Evolutionary conservation across 2,797 vertebrate species (phyloP).

Genomic region (Podargus strigoides): DNA sequence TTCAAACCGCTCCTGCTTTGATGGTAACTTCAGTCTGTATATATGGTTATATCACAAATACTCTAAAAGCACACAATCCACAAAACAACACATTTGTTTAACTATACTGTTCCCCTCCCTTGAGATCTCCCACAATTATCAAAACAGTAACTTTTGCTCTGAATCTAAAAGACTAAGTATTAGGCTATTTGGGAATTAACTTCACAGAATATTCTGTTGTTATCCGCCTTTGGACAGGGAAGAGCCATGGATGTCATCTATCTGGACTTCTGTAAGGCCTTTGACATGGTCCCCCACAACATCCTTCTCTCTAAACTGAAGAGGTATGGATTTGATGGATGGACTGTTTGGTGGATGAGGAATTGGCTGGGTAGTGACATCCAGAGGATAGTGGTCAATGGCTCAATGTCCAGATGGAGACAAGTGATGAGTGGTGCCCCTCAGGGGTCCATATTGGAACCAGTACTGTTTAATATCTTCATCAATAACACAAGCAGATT

Average conservation of each 20-base stretch:
- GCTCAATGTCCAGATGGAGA: rapidly evolving
- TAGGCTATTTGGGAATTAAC: not conserved
- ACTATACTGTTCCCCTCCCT: not conserved
- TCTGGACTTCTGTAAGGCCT: not conserved
- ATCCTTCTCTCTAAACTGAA: not conserved
- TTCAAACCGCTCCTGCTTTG: not conserved
- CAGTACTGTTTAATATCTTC: not conserved
- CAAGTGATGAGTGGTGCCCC: rapidly evolving
- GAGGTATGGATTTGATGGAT: not conserved
- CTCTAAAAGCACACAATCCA: not conserved
- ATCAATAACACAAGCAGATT: rapidly evolving
- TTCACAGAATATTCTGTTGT: not conserved
- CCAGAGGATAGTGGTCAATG: not conserved
- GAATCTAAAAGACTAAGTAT: not conserved
- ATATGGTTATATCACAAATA: not conserved
- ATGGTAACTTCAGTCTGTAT: not conserved
- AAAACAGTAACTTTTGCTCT: not conserved
- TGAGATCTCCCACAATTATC: not conserved
- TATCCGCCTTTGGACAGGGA: not conserved
- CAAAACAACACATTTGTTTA: not conserved
- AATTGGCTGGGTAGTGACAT: not conserved
- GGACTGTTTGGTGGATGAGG: rapidly evolving
- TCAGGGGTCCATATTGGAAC: rapidly evolving
- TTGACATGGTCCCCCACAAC: rapidly evolving
- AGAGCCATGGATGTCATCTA: too few relatives aligned